Evolutionary conservation across 2,797 vertebrate genomes (phyloP).

Genomic region (Parauchenoglanis ngamensis): DNA sequence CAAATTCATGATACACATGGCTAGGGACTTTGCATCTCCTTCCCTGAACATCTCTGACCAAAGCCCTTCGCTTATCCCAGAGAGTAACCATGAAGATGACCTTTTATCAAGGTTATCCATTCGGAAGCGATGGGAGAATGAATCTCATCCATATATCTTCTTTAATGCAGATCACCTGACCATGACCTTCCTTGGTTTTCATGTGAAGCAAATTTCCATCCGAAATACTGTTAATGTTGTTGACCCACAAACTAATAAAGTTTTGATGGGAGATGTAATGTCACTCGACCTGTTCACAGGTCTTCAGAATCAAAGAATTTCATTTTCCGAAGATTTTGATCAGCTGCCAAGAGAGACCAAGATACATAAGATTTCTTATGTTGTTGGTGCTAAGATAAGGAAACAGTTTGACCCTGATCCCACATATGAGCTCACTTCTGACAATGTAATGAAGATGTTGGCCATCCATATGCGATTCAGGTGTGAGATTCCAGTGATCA

Average conservation of each 20-base stretch:
- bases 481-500: slow-evolving; percentile 80
- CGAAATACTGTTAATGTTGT: slow-evolving; percentile 64
- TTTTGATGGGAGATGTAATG: slow-evolving; percentile 74
- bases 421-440: slow-evolving; percentile 79
- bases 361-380: slow-evolving; percentile 72
- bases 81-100: slow-evolving; percentile 55
- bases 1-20: slow-evolving; percentile 82
- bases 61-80: slow-evolving; percentile 58
- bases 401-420: slow-evolving; percentile 75
- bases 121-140: slow-evolving; percentile 75
- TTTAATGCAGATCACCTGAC: slow-evolving; percentile 77
- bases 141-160: slow-evolving; percentile 80
- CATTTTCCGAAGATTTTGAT: slow-evolving; percentile 76
- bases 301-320: slow-evolving; percentile 71
- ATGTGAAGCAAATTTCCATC: slow-evolving; percentile 54
- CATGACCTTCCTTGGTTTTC: slow-evolving; percentile 82
- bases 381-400: slow-evolving; percentile 70
- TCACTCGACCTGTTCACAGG: slow-evolving; percentile 65
- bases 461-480: slow-evolving; percentile 82
- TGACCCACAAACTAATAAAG: slow-evolving; percentile 61
- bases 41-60: slow-evolving; percentile 74
- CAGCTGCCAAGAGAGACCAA: slow-evolving; percentile 67
- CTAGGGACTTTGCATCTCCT: slow-evolving; percentile 78
- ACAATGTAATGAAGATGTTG: slow-evolving; percentile 84
- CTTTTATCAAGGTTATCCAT: slow-evolving; percentile 61